Base-by-base conservation (phyloP, 2,888 invertebrate species). In the Steinernema hermaphroditum region DNA sequence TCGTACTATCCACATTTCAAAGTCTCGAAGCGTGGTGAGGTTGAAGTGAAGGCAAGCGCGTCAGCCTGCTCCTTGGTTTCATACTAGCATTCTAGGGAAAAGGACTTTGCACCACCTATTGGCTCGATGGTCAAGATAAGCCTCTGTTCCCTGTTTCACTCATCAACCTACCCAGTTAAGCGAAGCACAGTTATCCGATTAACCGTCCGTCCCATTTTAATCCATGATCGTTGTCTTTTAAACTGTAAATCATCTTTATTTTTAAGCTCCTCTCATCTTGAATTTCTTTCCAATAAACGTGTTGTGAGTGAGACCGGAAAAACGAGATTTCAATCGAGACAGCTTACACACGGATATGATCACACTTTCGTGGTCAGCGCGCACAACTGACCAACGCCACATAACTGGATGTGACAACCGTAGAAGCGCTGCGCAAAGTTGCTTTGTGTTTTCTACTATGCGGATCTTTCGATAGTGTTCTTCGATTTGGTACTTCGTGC, bases 91-190 rank as follows among this genome's bases (percentile, higher is more conserved):
- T 80, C 76, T 41, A 84, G 80, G 85, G 85, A 41, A 85, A 85
- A 76, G 85, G 85, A 50, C 54, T 80, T 72, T 84, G 83, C 74
- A 84, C 77, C 69, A 84, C 84, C 0, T 85, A 81, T 62, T 85
- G 85, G 85, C 75, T 85, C 50, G 74, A 81, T 44, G 80, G 79
- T 27, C 37, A 54, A 46, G 49, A 62, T 9, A 62, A 62, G 62
- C 62, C 62, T 16, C 29, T 62, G 37, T 44, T 44, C 24, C 44
- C 43, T 16, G 37, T 37, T 4, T 37, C 37, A 8, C 37, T 37
- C 6, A 37, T 37, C 37, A 37, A 37, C 37, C 37, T 8, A 37
- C 37, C 37, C 37, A 37, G 37, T 12, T 37, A 37, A 37, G 41
- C 24, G 16, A 32, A 19, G 68, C 9, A 12, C 50, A 22, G 19